Base-by-base conservation (phyloP, 2,888 invertebrate genomes). In the Drosophila leonis region DNA sequence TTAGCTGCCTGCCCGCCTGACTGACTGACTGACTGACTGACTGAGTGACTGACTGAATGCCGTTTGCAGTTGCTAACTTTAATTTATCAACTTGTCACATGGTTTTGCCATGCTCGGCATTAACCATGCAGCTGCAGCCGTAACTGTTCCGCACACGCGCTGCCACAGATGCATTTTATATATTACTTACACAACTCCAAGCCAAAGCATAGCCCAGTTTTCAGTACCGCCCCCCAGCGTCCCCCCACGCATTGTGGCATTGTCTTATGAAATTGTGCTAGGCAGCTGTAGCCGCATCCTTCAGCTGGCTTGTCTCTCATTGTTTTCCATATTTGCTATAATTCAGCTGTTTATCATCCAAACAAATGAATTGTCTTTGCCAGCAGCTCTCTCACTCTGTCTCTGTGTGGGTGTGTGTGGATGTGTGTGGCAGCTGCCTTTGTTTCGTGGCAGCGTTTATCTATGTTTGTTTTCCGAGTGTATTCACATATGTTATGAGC, bases 291-390 rank as follows among this genome's bases (percentile, higher is more conserved):
- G 48, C 67, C 49, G 54, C 67, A 62, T 67, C 64, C 67, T 44
- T 70, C 61, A 62, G 57, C 39, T 70, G 44, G 44, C 72, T 62
- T 64, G 74, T 72, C 61, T 68, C 65, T 67, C 75, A 82, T 85
- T 85, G 86, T 85, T 80, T 78, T 74, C 80, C 75, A 82, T 82
- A 85, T 85, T 78, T 80, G 78, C 85, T 76, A 81, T 88, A 83
- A 87, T 81, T 79, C 79, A 83, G 81, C 82, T 87, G 83, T 84
- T 86, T 84, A 86, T 86, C 83, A 85, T 71, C 72, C 79, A 82
- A 87, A 84, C 88, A 86, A 87, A 86, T 84, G 85, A 86, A 86
- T 86, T 84, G 88, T 82, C 85, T 78, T 78, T 84, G 75, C 78
- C 81, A 83, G 78, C 69, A 77, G 65, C 35, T 64, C 37, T 15